Base-by-base conservation (phyloP, 2,113 vertebrate genomes). In the Clarias macrocephalus region DNA sequence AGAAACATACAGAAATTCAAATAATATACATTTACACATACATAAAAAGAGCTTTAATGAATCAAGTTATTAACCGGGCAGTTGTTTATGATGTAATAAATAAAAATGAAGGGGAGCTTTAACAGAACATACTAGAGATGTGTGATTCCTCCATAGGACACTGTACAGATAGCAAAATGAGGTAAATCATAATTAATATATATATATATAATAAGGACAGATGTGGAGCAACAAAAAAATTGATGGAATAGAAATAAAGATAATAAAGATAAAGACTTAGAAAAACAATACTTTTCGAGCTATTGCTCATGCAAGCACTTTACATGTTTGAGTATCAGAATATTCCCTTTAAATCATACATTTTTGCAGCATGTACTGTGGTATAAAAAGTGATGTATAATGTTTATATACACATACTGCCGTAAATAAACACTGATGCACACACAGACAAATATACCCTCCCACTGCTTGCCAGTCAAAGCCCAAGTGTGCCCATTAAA, bases 401-500 rank as follows among this genome's bases (percentile, higher is more conserved):
- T 59, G 33, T 21, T 59, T 59, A 30, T 59, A 59, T 60, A 52
- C 33, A 85, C 48, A 75, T 72, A 59, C 37, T 18, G 19, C 42
- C 37, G 56, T 54, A 52, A 16, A 62, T 60, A 86, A 48, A 81
- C 42, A 63, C n/a, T 86, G 18, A 23, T 2, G 10, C 2, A 5
- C 70, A 89, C 89, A 86, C 84, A 62, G 65, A 84, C 88, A 85
- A 82, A 68, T 75, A 86, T n/a, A 77, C 33, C 76, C 76, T 79
- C 88, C 52, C 68, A 48, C 83, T 80, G 88, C 84, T 63, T 62
- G 82, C 88, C 88, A 84, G 82, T 85, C 85, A 84, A 83, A 60
- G 85, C n/a, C 23, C 3, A 60, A 7, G 57, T 25, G 86, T 68
- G 52, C 52, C 82, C 56, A 37, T 85, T 83, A 89, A 84, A 80